Conservation (phyloP, 2,888 invertebrate genomes). For the Drosophila prolongata region DNA sequence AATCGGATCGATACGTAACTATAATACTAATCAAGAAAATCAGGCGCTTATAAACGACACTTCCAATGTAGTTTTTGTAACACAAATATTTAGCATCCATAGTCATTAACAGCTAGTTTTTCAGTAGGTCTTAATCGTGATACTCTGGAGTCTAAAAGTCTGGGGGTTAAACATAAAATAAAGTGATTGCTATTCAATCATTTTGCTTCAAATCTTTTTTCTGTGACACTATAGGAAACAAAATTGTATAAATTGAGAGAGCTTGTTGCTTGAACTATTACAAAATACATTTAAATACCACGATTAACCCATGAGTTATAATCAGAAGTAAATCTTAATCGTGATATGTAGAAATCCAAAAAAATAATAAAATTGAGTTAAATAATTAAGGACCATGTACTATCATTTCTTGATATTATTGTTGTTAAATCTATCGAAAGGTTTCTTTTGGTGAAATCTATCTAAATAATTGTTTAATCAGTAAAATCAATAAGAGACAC, state of each 20-base stretch:
- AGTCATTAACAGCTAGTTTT: conserved; percentile 60
- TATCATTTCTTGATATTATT: too few species aligned
- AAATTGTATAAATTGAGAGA: neutral
- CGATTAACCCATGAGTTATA: conserved; percentile 1
- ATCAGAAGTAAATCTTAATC: neutral
- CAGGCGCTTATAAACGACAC: conserved; percentile 58
- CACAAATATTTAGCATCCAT: conserved; percentile 78
- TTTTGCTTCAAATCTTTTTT: neutral
- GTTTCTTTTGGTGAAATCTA: neutral
- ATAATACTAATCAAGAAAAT: conserved; percentile 68
- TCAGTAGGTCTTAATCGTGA: conserved; percentile 36
- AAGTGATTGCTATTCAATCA: too few species aligned
- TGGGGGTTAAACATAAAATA: neutral
- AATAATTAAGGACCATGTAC: too few species aligned
- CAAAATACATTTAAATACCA: conserved; percentile 3
- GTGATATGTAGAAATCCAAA: neutral
- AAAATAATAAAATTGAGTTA: neutral
- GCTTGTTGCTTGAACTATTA: too few species aligned
- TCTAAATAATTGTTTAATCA: neutral
- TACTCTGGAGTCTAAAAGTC: neutral
- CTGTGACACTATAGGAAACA: neutral
- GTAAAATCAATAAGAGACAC: neutral
- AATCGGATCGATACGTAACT: conserved; percentile 15
- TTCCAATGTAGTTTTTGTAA: conserved; percentile 70
- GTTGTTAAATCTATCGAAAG: too few species aligned